These are phyloP conservation scores for Ammodytes dubius DNA, from an alignment of 2,113 vertebrate species.

Conservation along the genomic window DNA sequence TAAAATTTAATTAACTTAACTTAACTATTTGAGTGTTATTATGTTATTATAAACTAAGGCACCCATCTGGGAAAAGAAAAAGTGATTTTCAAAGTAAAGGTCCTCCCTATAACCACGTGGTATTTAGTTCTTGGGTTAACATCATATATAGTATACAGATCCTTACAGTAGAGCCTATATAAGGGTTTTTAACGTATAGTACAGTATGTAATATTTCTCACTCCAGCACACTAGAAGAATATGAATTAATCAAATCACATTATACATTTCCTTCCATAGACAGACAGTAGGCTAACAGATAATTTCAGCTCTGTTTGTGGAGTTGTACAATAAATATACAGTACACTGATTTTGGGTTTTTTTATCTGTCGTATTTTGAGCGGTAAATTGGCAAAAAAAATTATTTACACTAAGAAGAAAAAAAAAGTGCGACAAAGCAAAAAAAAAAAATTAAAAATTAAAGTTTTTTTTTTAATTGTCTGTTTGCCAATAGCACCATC, in stretches of 20 bases:
- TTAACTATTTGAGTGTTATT: constrained; percentile 6
- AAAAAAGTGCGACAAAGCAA: constrained; percentile 75
- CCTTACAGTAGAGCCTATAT: constrained; percentile 57
- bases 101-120: constrained; percentile 35
- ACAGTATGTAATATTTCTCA: constrained; percentile 70
- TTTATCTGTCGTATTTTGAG: constrained; percentile 55
- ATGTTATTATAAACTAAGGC: constrained; percentile 55
- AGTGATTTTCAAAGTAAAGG: constrained; percentile 6
- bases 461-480: neutral
- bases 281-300: constrained; percentile 66
- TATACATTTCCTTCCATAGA: constrained; percentile 67
- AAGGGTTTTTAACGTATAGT: constrained; percentile 64
- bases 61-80: constrained; percentile 35
- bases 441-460: neutral
- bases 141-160: constrained; percentile 64
- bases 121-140: constrained; percentile 61
- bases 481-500: constrained; percentile 70
- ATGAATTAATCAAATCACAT: constrained; percentile 53
- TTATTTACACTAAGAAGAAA: constrained; percentile 63
- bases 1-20: no score
- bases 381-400: constrained; percentile 52
- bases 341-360: constrained; percentile 70
- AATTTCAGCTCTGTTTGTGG: constrained; percentile 63
- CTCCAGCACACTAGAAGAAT: constrained; percentile 68
- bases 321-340: constrained; percentile 83